A percentile compares a stretch with the other conserved stretches of the same genome.
Conservation (phyloP, 2,888 invertebrate genomes). For the Horisme vitalbata region DNA sequence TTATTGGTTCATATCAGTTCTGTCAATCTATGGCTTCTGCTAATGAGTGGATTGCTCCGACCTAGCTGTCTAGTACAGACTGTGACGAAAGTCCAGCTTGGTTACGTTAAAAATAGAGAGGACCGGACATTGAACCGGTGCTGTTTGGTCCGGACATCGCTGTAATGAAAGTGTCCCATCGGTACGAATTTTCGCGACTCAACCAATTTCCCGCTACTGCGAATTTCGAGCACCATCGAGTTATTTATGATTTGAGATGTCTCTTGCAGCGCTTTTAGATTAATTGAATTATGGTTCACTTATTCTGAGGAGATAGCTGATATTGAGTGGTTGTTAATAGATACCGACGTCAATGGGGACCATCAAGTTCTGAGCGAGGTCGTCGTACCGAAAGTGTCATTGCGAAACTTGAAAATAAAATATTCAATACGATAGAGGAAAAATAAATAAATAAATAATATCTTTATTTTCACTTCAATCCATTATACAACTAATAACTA, state of each 20-base stretch:
- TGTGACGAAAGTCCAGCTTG: slow-evolving; percentile 40
- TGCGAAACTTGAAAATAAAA: no score
- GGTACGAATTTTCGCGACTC: slow-evolving; percentile 58
- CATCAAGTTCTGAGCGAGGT: background rate
- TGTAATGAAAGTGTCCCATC: slow-evolving; percentile 75
- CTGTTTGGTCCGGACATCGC: slow-evolving; percentile 68
- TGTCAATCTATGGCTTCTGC: no score
- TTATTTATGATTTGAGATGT: slow-evolving; percentile 34
- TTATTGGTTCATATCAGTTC: no score
- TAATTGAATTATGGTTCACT: slow-evolving; percentile 26
- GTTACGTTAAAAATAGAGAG: slow-evolving; percentile 72
- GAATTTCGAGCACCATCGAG: slow-evolving; percentile 36
- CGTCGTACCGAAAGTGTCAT: no score
- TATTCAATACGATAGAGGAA: no score
- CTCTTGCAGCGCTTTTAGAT: slow-evolving; percentile 26
- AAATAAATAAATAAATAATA: no score
- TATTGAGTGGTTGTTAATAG: slow-evolving; percentile 16
- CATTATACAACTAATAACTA: no score
- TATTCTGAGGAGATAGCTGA: slow-evolving; percentile 7
- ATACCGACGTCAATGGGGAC: slow-evolving; percentile 4
- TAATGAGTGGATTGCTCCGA: background rate
- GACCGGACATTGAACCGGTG: slow-evolving; percentile 76
- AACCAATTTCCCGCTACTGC: slow-evolving; percentile 58
- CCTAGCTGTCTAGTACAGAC: slow-evolving; percentile 10
- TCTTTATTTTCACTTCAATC: no score